These are phyloP conservation scores for Phenganax marumi DNA, from an alignment of 92 coral and sea anemone species.

Conservation along the genomic window DNA sequence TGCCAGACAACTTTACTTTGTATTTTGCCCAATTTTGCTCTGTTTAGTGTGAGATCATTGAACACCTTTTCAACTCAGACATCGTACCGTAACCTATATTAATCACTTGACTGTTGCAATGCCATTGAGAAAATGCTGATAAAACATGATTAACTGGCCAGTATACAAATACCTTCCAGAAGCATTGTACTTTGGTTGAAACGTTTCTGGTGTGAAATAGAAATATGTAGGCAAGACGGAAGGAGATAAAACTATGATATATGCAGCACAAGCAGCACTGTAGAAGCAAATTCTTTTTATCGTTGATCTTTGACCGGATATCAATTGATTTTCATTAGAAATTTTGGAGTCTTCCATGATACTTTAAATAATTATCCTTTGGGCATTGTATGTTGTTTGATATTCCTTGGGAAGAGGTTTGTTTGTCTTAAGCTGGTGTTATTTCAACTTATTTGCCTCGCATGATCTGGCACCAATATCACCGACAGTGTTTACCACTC, in stretches of 20 bases:
- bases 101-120: too few species aligned
- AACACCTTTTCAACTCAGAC: too few species aligned
- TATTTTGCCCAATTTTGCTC: not conserved
- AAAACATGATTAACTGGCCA: not conserved
- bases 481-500: not conserved
- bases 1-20: too few species aligned
- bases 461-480: not conserved
- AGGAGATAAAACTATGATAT: not conserved
- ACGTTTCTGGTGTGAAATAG: slow-evolving; percentile 20
- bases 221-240: slow-evolving; percentile 29
- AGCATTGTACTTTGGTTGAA: not conserved
- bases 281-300: slow-evolving; percentile 1
- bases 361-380: not conserved
- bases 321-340: not conserved
- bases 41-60: too few species aligned
- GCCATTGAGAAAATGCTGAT: not conserved
- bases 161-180: slow-evolving; percentile 1
- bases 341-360: not conserved
- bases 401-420: not conserved
- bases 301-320: not conserved
- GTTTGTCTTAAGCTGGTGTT: not conserved
- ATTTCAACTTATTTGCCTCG: not conserved
- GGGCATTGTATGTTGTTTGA: not conserved
- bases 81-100: too few species aligned
- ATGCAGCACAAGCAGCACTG: not conserved